Evolutionary conservation across 1,140 invertebrate genomes (phyloP), one percentile per base, ranked within the genome.

Genomic region (Copidosoma floridanum): DNA sequence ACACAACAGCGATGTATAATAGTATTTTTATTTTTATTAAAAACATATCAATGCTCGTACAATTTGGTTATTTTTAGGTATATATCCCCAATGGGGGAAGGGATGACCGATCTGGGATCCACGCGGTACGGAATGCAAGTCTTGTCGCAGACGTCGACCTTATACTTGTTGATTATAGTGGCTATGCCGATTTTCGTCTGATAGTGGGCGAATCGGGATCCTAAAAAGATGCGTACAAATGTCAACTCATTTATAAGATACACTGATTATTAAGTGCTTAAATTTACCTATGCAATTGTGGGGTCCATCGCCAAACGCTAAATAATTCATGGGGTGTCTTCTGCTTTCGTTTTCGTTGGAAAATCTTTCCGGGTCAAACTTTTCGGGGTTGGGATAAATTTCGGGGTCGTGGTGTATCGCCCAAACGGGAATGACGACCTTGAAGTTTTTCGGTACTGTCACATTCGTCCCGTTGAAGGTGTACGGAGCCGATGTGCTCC

Each of bases 351-450:
- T 80, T 66, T 83, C 83, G 1, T 80, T 71, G 12, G 74, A 66
- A 68, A 90, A 91, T 61, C 87, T 73, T 52, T 88, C 84, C 0
- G 89, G 89, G 73, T 88, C 79, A 65, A 88, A 91, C 14, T 68
- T 73, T 10, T 86, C 80, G 2, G 89, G 89, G 57, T 89, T 75
- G 4, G 84, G 79, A 71, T 82, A 91, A 54, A 84, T 78, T 16
- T 81, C 72, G 3, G 84, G 80, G 78, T 90, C 85, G 23, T 81
- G 73, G 60, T 92, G 89, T 23, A 90, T 80, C 24, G 82, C 81
- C 51, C 82, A 82, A 1, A 78, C 67, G 6, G 84, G 84, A 55
- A 87, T 81, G 12, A 80, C 65, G 18, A 86, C 47, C 53, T 69
- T 71, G 21, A 78, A 82, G 6, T 82, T 83, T 38, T 76, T 74